Percentiles rank a stretch among this genome's conserved stretches.
Conservation (phyloP, 1,140 invertebrate species). For the Hormaphis cornu region DNA sequence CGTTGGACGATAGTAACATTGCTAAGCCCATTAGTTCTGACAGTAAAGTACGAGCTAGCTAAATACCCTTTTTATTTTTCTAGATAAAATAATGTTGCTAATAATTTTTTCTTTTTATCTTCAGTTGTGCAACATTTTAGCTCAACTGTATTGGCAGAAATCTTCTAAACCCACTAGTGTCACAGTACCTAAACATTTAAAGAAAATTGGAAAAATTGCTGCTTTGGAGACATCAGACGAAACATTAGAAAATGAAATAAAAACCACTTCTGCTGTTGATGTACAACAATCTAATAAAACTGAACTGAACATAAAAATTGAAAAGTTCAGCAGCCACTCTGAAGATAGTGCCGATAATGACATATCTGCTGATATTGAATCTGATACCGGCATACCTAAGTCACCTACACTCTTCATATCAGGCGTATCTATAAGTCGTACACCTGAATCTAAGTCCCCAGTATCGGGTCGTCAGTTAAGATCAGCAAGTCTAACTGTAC, state of each 20-base stretch:
- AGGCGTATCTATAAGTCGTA: constrained; percentile 52
- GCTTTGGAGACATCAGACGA: constrained; percentile 33
- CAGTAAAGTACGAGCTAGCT: constrained; percentile 1
- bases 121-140: constrained; percentile 5
- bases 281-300: neutral
- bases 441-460: constrained; percentile 47
- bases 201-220: constrained; percentile 35
- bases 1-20: constrained; percentile 19
- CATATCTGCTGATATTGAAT: constrained; percentile 45
- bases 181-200: constrained; percentile 19
- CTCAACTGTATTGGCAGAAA: constrained; percentile 10
- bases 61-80: too few species aligned
- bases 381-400: constrained; percentile 51
- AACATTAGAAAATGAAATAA: neutral
- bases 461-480: constrained; percentile 44
- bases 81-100: neutral
- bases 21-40: constrained; percentile 18
- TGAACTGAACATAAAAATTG: constrained; percentile 3
- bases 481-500: constrained; percentile 46
- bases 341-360: constrained; percentile 28
- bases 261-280: neutral
- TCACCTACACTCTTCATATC: constrained; percentile 52
- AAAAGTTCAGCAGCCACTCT: constrained; percentile 25
- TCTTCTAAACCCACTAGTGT: neutral
- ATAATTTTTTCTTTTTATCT: neutral